These are phyloP conservation scores for Spea hammondii DNA, from an alignment of 2,797 vertebrate species.

Conservation along the genomic window DNA sequence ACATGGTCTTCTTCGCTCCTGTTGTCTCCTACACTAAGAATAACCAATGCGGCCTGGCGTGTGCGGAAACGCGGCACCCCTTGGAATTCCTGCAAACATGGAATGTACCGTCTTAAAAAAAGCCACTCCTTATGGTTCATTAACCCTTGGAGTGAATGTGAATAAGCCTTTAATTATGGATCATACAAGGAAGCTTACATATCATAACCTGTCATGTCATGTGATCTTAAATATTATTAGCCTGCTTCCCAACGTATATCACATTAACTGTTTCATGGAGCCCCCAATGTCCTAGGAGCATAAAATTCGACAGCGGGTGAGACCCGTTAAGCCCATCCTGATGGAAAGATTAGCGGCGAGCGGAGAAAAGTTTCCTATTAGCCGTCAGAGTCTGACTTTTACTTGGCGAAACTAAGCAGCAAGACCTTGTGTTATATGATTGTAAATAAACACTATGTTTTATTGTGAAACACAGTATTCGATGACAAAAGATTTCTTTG, in stretches of 20 bases:
- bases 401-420: not conserved
- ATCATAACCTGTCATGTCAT: too few species aligned
- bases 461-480: too few species aligned
- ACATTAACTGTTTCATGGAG: too few species aligned
- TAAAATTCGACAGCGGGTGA: too few species aligned
- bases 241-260: too few species aligned
- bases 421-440: not conserved
- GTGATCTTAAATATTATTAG: not conserved
- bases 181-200: too few species aligned
- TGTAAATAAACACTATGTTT: too few species aligned
- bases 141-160: not conserved
- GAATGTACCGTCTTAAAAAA: not conserved
- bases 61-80: slow-evolving; percentile 15
- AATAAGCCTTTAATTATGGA: too few species aligned
- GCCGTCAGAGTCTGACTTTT: not conserved
- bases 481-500: too few species aligned
- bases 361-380: not conserved
- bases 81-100: not conserved
- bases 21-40: slow-evolving; percentile 37
- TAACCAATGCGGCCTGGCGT: slow-evolving; percentile 1
- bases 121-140: not conserved
- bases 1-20: slow-evolving; percentile 22
- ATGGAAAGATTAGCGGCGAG: too few species aligned
- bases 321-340: too few species aligned
- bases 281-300: too few species aligned